Percentiles rank a stretch among this genome's conserved stretches.
These are phyloP conservation scores for Punctoribates punctum DNA, from an alignment of 2,888 invertebrate genomes.

Conservation along the genomic window DNA sequence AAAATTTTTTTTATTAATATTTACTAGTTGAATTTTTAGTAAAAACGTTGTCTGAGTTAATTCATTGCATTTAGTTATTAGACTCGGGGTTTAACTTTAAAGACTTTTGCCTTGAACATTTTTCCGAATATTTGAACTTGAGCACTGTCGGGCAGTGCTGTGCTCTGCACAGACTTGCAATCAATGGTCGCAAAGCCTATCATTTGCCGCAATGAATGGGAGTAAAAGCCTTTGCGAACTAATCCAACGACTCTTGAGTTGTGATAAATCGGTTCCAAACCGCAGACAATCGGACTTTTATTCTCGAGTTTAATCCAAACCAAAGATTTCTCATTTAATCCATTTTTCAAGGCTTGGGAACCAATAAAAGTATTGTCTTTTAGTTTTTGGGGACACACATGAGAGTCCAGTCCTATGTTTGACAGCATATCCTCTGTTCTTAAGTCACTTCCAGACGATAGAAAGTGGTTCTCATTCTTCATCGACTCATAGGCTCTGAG, in stretches of 20 bases:
- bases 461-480: slow-evolving; percentile 5
- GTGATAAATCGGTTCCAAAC: slow-evolving; percentile 21
- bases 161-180: not conserved
- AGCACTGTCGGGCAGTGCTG: not conserved
- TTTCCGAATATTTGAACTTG: slow-evolving; percentile 14
- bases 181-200: slow-evolving; percentile 2
- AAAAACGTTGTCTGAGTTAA: too few relatives aligned
- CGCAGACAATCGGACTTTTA: slow-evolving; percentile 4
- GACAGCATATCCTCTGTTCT: slow-evolving; percentile 6
- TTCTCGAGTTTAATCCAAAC: slow-evolving; percentile 9
- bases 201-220: not conserved
- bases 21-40: too few relatives aligned
- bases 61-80: too few relatives aligned
- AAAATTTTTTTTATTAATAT: too few relatives aligned
- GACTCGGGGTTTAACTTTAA: not conserved
- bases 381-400: not conserved
- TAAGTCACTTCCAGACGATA: not conserved
- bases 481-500: slow-evolving; percentile 17
- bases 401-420: slow-evolving; percentile 2
- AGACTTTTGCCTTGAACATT: not conserved
- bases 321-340: not conserved
- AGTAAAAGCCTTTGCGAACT: slow-evolving; percentile 10
- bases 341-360: not conserved
- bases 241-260: slow-evolving; percentile 7
- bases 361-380: not conserved